A percentile compares a stretch with the other conserved stretches of the same genome.
phyloP scores from a whole-genome alignment of 92 coral and sea anemone species.

The Bergia sp. region DNA sequence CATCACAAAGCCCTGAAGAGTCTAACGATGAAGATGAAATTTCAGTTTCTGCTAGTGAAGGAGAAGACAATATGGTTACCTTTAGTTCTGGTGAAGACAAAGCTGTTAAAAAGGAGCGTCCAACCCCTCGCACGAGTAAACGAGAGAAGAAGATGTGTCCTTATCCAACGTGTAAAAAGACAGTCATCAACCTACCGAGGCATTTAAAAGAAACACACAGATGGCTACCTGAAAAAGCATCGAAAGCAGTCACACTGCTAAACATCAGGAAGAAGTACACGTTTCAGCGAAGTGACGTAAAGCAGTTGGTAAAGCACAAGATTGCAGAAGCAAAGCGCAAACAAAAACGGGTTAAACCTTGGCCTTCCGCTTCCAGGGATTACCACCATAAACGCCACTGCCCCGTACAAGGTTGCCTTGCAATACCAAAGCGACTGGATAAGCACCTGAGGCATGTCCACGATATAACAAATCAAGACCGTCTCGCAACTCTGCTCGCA shows the following conservation, averaged over 20 bases:
- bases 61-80: conserved; percentile 25
- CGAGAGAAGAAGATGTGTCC: conserved; percentile 9
- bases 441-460: conserved; percentile 27
- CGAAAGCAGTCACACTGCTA: conserved; percentile 5
- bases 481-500: conserved; percentile 13
- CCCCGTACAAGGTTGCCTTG: conserved; percentile 31
- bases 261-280: conserved; percentile 21
- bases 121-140: conserved; percentile 2
- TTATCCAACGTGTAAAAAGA: conserved; percentile 13
- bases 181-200: conserved; percentile 16
- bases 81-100: conserved; percentile 9
- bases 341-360: conserved; percentile 11
- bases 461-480: conserved; percentile 1
- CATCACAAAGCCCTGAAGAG: conserved; percentile 8
- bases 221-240: conserved; percentile 20
- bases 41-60: conserved; percentile 9
- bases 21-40: neutral
- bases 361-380: conserved; percentile 30
- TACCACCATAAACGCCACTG: conserved; percentile 36
- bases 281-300: conserved; percentile 14
- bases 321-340: conserved; percentile 21
- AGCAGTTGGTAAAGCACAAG: conserved; percentile 31
- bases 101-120: neutral
- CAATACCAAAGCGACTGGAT: conserved; percentile 32
- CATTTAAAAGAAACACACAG: conserved; percentile 15